phyloP scores from a whole-genome alignment of 2,888 invertebrate genomes.

The Eledone cirrhosa region DNA sequence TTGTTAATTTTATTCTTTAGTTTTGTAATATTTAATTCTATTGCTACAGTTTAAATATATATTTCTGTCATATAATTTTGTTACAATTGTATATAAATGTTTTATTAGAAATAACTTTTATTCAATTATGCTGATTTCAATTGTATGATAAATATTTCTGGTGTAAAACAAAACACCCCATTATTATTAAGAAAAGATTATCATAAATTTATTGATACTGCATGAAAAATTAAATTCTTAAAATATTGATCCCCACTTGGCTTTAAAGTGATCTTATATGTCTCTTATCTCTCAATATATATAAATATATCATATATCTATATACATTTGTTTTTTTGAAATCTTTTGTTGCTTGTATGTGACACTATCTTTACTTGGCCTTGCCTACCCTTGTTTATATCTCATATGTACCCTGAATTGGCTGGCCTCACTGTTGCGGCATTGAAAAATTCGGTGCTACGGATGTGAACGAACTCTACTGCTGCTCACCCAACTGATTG shows the following conservation, averaged over 20 bases:
- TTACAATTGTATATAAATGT: too few species aligned
- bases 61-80: too few species aligned
- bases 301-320: constrained; percentile 8
- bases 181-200: too few species aligned
- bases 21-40: too few species aligned
- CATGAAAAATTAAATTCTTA: background rate
- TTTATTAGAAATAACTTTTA: too few species aligned
- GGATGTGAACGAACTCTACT: constrained; percentile 33
- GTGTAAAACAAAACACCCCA: too few species aligned
- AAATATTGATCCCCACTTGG: constrained; percentile 22
- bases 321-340: constrained; percentile 28
- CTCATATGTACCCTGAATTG: constrained; percentile 47
- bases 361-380: constrained; percentile 55
- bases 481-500: constrained; percentile 32
- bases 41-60: too few species aligned
- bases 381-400: constrained; percentile 53
- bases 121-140: too few species aligned
- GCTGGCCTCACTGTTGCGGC: constrained; percentile 34
- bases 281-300: constrained; percentile 21
- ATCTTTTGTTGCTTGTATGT: constrained; percentile 31
- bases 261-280: constrained; percentile 23
- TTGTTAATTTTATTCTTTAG: too few species aligned
- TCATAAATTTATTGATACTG: too few species aligned
- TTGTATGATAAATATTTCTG: too few species aligned
- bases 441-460: constrained; percentile 35